Evolutionary conservation across 2,113 vertebrate species (phyloP), one percentile per base, ranked within the genome.

Genomic region (Antennarius striatus): DNA sequence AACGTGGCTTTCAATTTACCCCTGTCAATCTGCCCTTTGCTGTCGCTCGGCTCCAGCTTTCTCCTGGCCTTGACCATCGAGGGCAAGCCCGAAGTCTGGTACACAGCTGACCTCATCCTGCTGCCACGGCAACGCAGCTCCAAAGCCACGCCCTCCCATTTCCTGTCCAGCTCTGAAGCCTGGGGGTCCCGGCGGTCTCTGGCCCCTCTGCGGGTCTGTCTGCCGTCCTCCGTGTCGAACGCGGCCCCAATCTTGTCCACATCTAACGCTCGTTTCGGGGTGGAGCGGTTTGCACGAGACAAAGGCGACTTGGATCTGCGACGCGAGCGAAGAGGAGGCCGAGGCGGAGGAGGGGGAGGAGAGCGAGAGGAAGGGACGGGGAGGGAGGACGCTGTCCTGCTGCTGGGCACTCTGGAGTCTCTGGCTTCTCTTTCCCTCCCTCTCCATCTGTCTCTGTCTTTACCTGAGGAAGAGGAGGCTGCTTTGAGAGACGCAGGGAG

Each of bases 1-100:
- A 98, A 99, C 12, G 97, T 99, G 6, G 96, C 95, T 66, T 95
- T 96, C 80, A 93, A 84, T 56, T 79, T 91, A 66, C 63, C 91
- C 45, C 89, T 64, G 30, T 83, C 91, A 9, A 69, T 70, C 47
- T 73, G 80, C 14, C 79, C 77, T 67, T 71, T 84, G 54, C 40
- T 62, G 48, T 88, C 77, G 73, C 61, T 55, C 12, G 87, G 92
- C 56, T 92, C 83, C 53, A 57, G 6, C n/a, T 76, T 83, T 17
- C 77, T 82, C 73, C 79, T 92, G 0, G 74, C 86, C 57, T 87
- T 93, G 48, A 95, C 88, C 69, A 80, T 88, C 47, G 93, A 73
- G 0, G 92, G 92, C 69, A 90, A 55, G 8, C 93, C 93, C 50
- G 95, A 92, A 0, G 83, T 92, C 58, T 90, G 92, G 58, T 94